Evolutionary conservation across 2,797 vertebrate species (phyloP).

Genomic region (Natrix natrix): DNA sequence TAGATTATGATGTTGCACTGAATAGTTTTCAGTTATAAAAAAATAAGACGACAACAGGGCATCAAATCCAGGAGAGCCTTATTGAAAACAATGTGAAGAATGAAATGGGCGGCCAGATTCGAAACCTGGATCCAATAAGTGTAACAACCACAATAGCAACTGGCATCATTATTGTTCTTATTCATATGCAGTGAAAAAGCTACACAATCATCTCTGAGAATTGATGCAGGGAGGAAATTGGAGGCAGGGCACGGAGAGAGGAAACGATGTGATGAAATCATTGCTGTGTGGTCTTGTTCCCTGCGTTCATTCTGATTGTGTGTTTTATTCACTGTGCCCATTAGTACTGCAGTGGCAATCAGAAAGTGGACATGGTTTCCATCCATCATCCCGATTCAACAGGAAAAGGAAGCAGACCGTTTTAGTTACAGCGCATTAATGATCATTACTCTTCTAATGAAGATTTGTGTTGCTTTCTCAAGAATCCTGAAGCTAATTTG

Average conservation of each 20-base stretch:
- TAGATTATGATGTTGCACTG: background rate
- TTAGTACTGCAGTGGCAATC: constrained; percentile 60
- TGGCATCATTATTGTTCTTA: background rate
- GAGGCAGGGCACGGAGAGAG: background rate
- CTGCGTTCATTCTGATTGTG: background rate
- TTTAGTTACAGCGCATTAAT: constrained; percentile 69
- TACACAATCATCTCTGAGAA: constrained; percentile 11
- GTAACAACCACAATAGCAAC: constrained; percentile 16
- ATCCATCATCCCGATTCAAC: constrained; percentile 64
- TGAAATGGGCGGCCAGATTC: background rate
- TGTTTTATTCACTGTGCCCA: constrained; percentile 56
- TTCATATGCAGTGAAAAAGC: background rate
- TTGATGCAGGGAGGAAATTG: constrained; percentile 22
- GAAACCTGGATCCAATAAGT: background rate
- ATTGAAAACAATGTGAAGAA: background rate
- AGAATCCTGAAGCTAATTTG: constrained; percentile 59
- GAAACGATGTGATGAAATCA: constrained; percentile 16
- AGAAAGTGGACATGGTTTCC: constrained; percentile 59
- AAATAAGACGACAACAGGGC: background rate
- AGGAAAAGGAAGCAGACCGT: constrained; percentile 66
- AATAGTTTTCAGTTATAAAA: background rate
- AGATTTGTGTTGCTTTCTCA: constrained; percentile 69
- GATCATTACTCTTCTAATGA: constrained; percentile 68
- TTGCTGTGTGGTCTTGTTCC: constrained; percentile 43
- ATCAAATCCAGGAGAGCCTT: constrained; percentile 19